phyloP scores from a whole-genome alignment of 2,888 invertebrate species.

The Hypomecis punctinalis region DNA sequence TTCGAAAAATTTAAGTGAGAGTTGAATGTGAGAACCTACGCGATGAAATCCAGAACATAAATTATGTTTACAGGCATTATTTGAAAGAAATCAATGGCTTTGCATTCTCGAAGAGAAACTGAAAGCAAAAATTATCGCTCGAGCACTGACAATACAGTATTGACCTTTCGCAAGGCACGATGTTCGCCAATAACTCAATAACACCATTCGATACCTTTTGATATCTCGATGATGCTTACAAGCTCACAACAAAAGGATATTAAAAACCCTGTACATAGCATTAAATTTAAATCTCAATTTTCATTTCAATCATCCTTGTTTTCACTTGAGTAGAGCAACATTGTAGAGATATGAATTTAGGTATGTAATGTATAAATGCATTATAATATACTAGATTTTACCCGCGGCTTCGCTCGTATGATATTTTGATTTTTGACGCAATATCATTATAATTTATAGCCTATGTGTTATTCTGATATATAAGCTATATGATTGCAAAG shows the following conservation, averaged over 20 bases:
- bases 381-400: no score
- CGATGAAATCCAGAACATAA: slow-evolving; percentile 40
- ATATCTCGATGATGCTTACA: slow-evolving; percentile 41
- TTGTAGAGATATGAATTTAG: no score
- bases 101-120: slow-evolving; percentile 43
- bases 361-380: no score
- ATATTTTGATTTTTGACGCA: no score
- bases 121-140: slow-evolving; percentile 54
- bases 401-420: no score
- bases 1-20: slow-evolving; percentile 37
- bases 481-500: no score
- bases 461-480: no score
- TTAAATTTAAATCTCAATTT: background rate
- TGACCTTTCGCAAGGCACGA: slow-evolving; percentile 59
- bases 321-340: no score
- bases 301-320: no score
- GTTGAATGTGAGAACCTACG: slow-evolving; percentile 25
- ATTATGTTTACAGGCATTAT: slow-evolving; percentile 41
- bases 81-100: slow-evolving; percentile 45
- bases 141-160: slow-evolving; percentile 56
- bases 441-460: no score
- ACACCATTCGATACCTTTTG: slow-evolving; percentile 52
- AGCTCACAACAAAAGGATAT: slow-evolving; percentile 41
- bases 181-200: slow-evolving; percentile 59
- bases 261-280: slow-evolving; percentile 21